These are phyloP conservation scores for Diprion similis DNA, from an alignment of 1,140 invertebrate species.

Conservation along the genomic window DNA sequence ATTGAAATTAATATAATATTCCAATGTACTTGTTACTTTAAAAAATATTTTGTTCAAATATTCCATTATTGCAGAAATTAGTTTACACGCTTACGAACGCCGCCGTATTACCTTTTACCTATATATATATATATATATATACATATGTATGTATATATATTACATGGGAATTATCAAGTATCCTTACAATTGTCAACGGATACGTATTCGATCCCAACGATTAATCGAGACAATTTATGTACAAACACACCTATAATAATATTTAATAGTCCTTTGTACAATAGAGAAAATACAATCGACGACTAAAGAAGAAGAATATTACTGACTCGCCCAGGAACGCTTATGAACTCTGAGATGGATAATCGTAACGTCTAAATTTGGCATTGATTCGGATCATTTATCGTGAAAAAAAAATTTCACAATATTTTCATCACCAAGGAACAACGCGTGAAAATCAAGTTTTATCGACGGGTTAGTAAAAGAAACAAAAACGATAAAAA, in stretches of 20 bases:
- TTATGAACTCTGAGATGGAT: neutral
- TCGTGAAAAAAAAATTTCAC: neutral
- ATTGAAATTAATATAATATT: neutral
- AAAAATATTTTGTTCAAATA: neutral
- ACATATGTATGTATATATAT: no score
- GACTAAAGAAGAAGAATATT: neutral
- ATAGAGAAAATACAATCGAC: constrained; percentile 2
- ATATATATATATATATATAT: no score
- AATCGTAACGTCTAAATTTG: neutral
- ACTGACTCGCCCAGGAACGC: neutral
- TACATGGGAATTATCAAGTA: no score
- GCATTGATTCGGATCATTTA: neutral
- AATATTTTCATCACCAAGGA: neutral
- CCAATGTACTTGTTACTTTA: no score
- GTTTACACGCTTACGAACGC: constrained; percentile 34
- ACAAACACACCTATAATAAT: neutral
- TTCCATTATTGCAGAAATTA: constrained; percentile 27
- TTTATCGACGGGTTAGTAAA: neutral
- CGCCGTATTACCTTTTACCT: neutral
- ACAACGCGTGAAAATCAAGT: neutral
- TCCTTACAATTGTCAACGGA: no score
- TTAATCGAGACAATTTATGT: neutral
- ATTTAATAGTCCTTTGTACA: constrained; percentile 1
- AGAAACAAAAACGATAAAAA: no score
- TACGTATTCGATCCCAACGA: no score